phyloP scores from a whole-genome alignment of 2,797 vertebrate species.

The Urosaurus nigricauda region DNA sequence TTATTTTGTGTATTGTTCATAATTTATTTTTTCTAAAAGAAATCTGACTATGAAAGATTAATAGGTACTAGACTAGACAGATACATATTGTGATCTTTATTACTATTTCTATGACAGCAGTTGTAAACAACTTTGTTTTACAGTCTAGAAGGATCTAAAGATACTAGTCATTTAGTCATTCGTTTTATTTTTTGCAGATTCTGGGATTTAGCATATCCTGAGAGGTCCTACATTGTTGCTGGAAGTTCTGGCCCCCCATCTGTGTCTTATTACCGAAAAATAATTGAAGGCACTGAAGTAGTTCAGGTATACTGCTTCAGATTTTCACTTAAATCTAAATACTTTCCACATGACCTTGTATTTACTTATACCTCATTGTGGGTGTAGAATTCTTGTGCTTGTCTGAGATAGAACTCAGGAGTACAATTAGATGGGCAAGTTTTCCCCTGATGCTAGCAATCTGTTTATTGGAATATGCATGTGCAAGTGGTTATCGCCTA shows the following conservation, averaged over 20 bases:
- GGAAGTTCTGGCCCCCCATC: constrained; percentile 90
- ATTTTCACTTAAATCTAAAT: constrained; percentile 29
- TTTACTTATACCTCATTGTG: neutral
- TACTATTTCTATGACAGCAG: neutral
- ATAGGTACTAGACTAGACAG: neutral
- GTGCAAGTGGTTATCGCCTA: too few species aligned
- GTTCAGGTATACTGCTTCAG: constrained; percentile 85
- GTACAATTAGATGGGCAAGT: neutral
- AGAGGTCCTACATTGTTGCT: constrained; percentile 94
- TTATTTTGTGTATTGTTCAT: neutral
- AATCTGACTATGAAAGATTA: neutral
- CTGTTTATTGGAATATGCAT: too few species aligned
- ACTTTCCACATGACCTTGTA: constrained; percentile 13
- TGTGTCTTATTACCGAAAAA: constrained; percentile 95
- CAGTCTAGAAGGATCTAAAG: neutral
- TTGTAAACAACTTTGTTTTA: rapidly evolving
- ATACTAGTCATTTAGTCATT: neutral
- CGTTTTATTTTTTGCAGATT: constrained; percentile 82
- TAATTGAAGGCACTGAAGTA: constrained; percentile 97
- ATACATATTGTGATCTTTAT: neutral
- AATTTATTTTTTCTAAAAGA: neutral
- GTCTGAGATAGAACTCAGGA: neutral
- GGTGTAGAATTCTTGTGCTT: neutral
- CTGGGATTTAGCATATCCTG: constrained; percentile 97
- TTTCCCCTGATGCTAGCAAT: too few species aligned